Evolutionary conservation across 2,113 vertebrate genomes (phyloP), one percentile per base, ranked within the genome.

Genomic region (Neodon shergylaensis): DNA sequence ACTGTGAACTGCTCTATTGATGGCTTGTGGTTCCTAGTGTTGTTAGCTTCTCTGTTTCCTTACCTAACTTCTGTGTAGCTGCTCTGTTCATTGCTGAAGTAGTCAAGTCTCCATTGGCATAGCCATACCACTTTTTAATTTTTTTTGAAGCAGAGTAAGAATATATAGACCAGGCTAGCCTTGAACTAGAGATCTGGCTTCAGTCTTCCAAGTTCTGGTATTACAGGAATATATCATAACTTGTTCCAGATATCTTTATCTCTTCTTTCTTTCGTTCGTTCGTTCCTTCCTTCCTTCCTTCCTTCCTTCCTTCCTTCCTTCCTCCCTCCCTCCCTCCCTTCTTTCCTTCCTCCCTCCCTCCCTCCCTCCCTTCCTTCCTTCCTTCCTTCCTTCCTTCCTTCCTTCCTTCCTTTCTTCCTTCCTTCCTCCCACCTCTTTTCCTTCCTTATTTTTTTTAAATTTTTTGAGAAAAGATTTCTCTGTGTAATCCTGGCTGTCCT

Each of bases 61-160:
- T 49, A 73, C n/a, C 68, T n/a, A 33, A 39, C 42, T 33, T 73
- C 31, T 88, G 8, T 68, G n/a, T 21, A n/a, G 49, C 73, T 54
- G 19, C 31, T 89, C 8, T 85, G n/a, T 22, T 92, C 58, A 74
- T 86, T 90, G 85, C 17, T 61, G 17, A 92, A 95, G 21, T 72
- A 58, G 28, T 63, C 14, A 94, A 65, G 19, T 87, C 68, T 90
- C 54, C 42, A 90, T 66, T 68, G 63, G 31, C 42, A 68, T 1
- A 85, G 12, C 42, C 1, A 21, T 11, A 49, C 13, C 47, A 66
- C 14, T 66, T 88, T 70, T 61, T 31, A 8, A 28, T 49, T 87
- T 26, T 88, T 54, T 58, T 61, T 88, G 61, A 88, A 21, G 28
- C 28, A 49, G 31, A 31, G 14, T 61, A 16, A 58, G 28, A 54